These are phyloP conservation scores for Semaprochilodus insignis DNA, from an alignment of 2,797 vertebrate genomes.

Conservation along the genomic window DNA sequence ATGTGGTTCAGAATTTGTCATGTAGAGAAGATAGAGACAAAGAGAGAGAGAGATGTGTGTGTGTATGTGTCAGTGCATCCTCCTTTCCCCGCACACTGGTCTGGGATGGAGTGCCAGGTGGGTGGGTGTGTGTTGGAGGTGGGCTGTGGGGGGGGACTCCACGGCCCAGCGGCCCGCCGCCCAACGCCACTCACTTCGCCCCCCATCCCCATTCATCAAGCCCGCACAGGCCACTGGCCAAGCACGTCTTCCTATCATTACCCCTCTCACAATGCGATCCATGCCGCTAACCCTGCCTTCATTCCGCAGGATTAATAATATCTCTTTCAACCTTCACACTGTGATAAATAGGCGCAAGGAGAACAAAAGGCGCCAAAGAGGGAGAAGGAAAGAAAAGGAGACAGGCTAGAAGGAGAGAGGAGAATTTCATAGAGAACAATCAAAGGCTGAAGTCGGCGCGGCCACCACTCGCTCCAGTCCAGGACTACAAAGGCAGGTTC, in stretches of 20 bases:
- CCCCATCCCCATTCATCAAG: conserved; percentile 99
- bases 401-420: conserved; percentile 83
- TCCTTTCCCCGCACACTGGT: conserved; percentile 71
- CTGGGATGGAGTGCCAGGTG: conserved; percentile 82
- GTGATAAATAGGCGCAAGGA: conserved; percentile 99
- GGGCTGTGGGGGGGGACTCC: conserved; percentile 83
- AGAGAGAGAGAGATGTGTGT: conserved; percentile 4
- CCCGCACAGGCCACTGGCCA: conserved; percentile 98
- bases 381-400: conserved; percentile 81
- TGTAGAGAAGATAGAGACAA: conserved; percentile 27
- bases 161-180: conserved; percentile 85
- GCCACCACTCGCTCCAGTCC: conserved; percentile 23
- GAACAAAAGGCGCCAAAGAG: conserved; percentile 96
- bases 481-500: conserved; percentile 17
- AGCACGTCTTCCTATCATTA: conserved; percentile 99
- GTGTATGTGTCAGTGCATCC: conserved; percentile 44
- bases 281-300: conserved; percentile 99
- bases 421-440: conserved; percentile 56
- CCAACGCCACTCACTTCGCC: conserved; percentile 86
- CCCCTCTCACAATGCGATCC: conserved; percentile 99
- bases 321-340: conserved; percentile 99
- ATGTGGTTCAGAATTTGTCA: conserved; percentile 25
- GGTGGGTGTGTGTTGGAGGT: conserved; percentile 75
- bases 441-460: conserved; percentile 34
- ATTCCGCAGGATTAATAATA: conserved; percentile 99